phyloP scores from a whole-genome alignment of 2,888 invertebrate species.

The Caenorhabditis sp. region DNA sequence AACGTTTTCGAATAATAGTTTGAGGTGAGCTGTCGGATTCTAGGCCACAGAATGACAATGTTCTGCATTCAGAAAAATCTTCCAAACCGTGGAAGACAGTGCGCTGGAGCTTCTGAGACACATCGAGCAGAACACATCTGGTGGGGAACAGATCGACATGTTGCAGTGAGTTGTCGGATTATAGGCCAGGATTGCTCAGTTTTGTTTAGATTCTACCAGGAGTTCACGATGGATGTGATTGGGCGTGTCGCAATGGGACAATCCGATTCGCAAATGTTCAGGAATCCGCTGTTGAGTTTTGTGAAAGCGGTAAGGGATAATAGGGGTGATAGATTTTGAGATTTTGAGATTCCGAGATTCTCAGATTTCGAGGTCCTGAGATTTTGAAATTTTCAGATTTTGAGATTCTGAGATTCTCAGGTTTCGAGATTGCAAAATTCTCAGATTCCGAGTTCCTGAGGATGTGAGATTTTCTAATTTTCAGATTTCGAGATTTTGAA shows the following conservation, averaged over 20 bases:
- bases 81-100: constrained; percentile 82
- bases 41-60: too few relatives aligned
- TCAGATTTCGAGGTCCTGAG: too few relatives aligned
- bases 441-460: too few relatives aligned
- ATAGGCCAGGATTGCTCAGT: too few relatives aligned
- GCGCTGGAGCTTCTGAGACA: constrained; percentile 84
- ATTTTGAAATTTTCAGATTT: too few relatives aligned
- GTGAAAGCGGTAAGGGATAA: constrained; percentile 18
- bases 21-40: constrained; percentile 84
- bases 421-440: too few relatives aligned
- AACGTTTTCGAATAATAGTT: constrained; percentile 85
- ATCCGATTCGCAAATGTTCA: constrained; percentile 53
- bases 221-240: constrained; percentile 85
- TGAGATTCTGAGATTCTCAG: too few relatives aligned
- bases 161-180: constrained; percentile 82
- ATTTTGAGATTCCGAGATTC: too few relatives aligned
- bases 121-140: constrained; percentile 80
- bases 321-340: too few relatives aligned
- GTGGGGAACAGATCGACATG: constrained; percentile 83
- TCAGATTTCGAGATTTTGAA: too few relatives aligned
- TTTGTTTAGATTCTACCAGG: constrained; percentile 83
- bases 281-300: constrained; percentile 32
- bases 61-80: constrained; percentile 9
- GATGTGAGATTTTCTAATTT: too few relatives aligned
- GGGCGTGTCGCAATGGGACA: constrained; percentile 85